Evolutionary conservation across 2,888 invertebrate genomes (phyloP).

Genomic region (Monopis laevigella): DNA sequence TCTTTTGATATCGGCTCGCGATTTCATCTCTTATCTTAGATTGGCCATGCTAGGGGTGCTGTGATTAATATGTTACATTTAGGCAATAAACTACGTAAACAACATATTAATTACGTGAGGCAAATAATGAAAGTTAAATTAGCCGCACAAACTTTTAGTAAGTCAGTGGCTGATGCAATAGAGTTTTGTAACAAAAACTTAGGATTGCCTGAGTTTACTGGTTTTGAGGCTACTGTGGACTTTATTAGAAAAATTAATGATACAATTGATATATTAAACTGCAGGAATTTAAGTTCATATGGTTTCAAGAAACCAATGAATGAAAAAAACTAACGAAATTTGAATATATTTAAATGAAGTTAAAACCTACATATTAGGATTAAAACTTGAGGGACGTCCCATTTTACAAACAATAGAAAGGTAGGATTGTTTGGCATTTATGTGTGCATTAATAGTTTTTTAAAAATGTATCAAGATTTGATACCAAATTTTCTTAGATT

Average conservation of each 20-base stretch:
- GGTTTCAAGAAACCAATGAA: constrained; percentile 1
- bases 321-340: not conserved
- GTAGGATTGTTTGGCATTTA: constrained; percentile 16
- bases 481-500: constrained; percentile 8
- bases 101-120: not conserved
- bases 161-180: constrained; percentile 10
- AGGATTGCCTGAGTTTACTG: not conserved
- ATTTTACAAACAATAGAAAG: too few relatives aligned
- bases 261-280: not conserved
- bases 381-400: too few relatives aligned
- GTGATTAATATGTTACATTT: too few relatives aligned
- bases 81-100: not conserved
- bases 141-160: not conserved
- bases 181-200: constrained; percentile 10
- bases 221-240: not conserved
- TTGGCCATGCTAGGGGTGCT: too few relatives aligned
- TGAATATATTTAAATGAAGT: not conserved
- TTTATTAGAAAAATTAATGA: constrained; percentile 1
- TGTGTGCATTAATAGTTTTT: constrained; percentile 11
- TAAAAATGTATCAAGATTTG: constrained; percentile 7
- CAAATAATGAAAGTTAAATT: constrained; percentile 5
- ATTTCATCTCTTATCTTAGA: too few relatives aligned
- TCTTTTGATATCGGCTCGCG: too few relatives aligned
- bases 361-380: not conserved
- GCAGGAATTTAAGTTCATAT: not conserved